Base-by-base conservation (phyloP, 2,797 vertebrate genomes). In the Coccyzus lansbergi region DNA sequence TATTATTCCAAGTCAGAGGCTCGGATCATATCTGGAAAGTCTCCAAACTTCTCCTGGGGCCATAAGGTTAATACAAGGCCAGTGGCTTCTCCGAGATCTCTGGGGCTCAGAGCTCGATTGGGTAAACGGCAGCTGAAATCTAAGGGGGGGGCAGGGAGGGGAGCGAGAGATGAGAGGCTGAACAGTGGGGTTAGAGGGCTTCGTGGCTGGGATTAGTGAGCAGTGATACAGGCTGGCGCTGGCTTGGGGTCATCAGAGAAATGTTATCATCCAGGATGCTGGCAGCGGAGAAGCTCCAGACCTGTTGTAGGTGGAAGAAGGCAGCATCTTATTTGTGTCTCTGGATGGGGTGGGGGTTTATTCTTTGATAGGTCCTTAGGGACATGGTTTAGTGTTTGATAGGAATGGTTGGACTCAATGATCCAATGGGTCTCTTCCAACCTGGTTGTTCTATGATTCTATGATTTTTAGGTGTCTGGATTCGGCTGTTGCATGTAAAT, bases 181-280 rank as follows among this genome's bases (percentile, higher is more conserved):
- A 92, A 48, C 69, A 83, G 38, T 3, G 7, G 65, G 80, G 55
- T 69, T 42, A 81, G 77, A 77, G 34, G 60, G 69, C 9, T 79
- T 48, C 0, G 0, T 67, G 86, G 52, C 59, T 59, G 88, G 92
- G 86, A 92, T 92, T 93, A 92, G 63, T 0, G 4, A 69, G 65
- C 0, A 6, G 55, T 90, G 80, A 88, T 92, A 79, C 0, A 1
- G 76, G 48, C 46, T 86, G 70, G 62, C 69, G 34, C 38, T 1
- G 0, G 20, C 31, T 76, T 0, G 0, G 49, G 83, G 77, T 69
- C 74, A 42, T 33, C 31, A 8, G 77, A 22, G 38, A 58, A 62
- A 7, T 0, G 0, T 76, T 71, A 26, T 42, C 55, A 34, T 34
- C 13, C 0, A 2, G 79, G 58, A 18, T 38, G 29, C 34, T 0